These are phyloP conservation scores for Stictonetta naevosa DNA, from an alignment of 2,113 vertebrate species.

Conservation along the genomic window DNA sequence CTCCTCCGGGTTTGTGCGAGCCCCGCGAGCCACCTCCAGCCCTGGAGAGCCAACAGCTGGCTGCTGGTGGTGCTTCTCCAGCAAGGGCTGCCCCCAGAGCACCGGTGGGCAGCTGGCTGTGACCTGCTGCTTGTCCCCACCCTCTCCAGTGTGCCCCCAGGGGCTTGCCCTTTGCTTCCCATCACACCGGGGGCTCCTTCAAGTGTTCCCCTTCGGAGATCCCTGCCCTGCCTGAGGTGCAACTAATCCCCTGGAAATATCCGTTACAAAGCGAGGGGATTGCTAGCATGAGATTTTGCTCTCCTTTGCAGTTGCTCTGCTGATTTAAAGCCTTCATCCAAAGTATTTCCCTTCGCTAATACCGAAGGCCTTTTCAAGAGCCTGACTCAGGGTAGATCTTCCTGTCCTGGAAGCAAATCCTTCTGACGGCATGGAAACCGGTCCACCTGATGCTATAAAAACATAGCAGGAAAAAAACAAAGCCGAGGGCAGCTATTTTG, in stretches of 20 bases:
- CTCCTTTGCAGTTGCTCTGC: neutral
- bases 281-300: neutral
- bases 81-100: neutral
- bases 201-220: neutral
- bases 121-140: neutral
- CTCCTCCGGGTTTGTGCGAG: neutral
- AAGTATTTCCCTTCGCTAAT: neutral
- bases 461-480: neutral
- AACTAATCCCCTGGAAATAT: slow-evolving; percentile 20
- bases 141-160: accelerated
- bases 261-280: neutral
- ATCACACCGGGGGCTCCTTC: neutral
- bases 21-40: neutral
- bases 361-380: neutral
- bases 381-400: neutral
- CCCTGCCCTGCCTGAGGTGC: neutral
- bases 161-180: neutral
- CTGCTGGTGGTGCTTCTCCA: neutral
- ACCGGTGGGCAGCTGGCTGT: neutral
- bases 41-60: accelerated
- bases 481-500: neutral
- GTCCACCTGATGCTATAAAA: neutral
- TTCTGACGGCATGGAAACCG: neutral
- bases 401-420: neutral
- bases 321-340: neutral